Percentiles rank a stretch among this genome's conserved stretches.
phyloP scores from a whole-genome alignment of 1,140 invertebrate species.

The Drosophila micromelanica region DNA sequence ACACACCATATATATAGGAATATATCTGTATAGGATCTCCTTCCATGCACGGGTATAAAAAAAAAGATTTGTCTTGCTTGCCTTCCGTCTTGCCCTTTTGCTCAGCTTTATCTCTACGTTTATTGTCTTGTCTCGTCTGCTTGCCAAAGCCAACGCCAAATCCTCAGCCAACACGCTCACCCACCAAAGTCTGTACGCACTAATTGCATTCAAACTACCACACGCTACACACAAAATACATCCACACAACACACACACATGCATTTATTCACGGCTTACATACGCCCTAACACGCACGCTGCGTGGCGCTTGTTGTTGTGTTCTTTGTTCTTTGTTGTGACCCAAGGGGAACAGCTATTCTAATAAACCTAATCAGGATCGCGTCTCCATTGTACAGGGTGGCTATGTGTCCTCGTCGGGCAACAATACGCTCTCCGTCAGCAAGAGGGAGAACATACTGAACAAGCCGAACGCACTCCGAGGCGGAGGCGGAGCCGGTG shows the following conservation, averaged over 20 bases:
- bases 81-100: constrained; percentile 5
- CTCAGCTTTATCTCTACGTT: constrained; percentile 54
- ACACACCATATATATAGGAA: too few species aligned
- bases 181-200: constrained; percentile 4
- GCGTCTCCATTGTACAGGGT: constrained; percentile 87
- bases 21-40: not conserved
- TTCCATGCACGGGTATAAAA: constrained; percentile 39
- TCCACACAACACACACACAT: constrained; percentile 16
- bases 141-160: constrained; percentile 32
- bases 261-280: not conserved
- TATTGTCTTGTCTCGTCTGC: constrained; percentile 61
- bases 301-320: constrained; percentile 80
- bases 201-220: constrained; percentile 10
- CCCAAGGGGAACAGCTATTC: constrained; percentile 78
- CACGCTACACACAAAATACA: constrained; percentile 19
- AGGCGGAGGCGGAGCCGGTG: constrained; percentile 64
- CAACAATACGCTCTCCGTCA: constrained; percentile 86
- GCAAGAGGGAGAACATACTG: constrained; percentile 89
- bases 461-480: constrained; percentile 85
- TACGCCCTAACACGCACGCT: constrained; percentile 74
- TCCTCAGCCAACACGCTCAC: constrained; percentile 14
- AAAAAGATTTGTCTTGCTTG: constrained; percentile 32
- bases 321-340: constrained; percentile 80
- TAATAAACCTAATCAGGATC: constrained; percentile 85
- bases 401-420: constrained; percentile 86